Percentiles rank a stretch among this genome's conserved stretches.
These are phyloP conservation scores for Drosophila kambysellisi DNA, from an alignment of 2,888 invertebrate species.

Conservation along the genomic window DNA sequence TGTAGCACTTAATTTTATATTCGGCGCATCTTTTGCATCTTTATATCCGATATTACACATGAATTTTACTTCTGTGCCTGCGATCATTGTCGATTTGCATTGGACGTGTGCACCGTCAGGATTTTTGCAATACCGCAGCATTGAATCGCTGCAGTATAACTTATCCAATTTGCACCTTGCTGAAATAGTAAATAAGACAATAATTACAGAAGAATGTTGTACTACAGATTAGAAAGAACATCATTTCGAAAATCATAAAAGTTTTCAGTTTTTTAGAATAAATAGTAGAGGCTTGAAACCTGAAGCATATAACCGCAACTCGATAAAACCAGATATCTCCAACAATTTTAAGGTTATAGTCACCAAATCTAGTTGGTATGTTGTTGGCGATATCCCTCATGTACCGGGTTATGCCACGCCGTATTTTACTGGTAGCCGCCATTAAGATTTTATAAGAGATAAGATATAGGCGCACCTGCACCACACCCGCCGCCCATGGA, in stretches of 20 bases:
- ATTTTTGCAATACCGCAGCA: accelerated
- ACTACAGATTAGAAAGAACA: too few species aligned
- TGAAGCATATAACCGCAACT: not conserved
- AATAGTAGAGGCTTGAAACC: not conserved
- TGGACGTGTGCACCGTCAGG: accelerated
- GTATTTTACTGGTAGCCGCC: too few species aligned
- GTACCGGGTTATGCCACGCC: too few species aligned
- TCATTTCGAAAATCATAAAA: too few species aligned
- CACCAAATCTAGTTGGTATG: not conserved
- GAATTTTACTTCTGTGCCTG: not conserved
- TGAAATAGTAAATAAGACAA: not conserved
- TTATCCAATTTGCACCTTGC: not conserved
- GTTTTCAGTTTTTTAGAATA: too few species aligned
- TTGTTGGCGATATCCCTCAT: too few species aligned
- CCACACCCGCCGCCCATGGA: too few species aligned
- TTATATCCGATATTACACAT: not conserved
- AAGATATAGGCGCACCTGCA: too few species aligned
- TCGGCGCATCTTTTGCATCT: accelerated
- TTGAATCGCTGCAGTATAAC: slow-evolving; percentile 22
- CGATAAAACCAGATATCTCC: not conserved
- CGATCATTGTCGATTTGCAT: not conserved
- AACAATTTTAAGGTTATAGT: not conserved
- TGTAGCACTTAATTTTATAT: accelerated
- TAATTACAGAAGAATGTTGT: too few species aligned
- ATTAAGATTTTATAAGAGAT: too few species aligned